phyloP scores from a whole-genome alignment of 37 sponge, comb jelly and placozoan genomes.

The Crambe crambe region DNA sequence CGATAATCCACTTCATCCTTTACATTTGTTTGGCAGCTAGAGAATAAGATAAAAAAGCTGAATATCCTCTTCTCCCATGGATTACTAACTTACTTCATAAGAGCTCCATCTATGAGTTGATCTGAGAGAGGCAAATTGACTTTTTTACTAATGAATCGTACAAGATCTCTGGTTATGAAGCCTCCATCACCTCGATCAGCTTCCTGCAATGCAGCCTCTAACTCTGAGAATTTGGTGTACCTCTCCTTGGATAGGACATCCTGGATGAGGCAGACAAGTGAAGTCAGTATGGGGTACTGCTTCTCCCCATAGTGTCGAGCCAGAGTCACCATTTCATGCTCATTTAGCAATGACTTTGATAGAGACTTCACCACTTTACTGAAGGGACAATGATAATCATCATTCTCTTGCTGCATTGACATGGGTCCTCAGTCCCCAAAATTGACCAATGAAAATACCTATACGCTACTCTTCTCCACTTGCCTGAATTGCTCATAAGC shows the following conservation, averaged over 20 bases:
- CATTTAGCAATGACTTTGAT: constrained; percentile 67
- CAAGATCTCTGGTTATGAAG: constrained; percentile 27
- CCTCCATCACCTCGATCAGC: constrained; percentile 41
- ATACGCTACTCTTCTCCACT: too few relatives aligned
- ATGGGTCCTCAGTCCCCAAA: background rate
- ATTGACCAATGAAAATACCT: background rate
- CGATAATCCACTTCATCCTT: constrained; percentile 54
- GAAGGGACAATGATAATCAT: too few relatives aligned
- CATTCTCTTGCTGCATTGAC: too few relatives aligned
- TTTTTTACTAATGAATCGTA: constrained; percentile 37
- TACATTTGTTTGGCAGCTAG: constrained; percentile 43
- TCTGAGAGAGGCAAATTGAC: constrained; percentile 60
- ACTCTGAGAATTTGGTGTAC: constrained; percentile 43
- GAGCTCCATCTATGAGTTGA: constrained; percentile 71
- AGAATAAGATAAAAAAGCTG: background rate
- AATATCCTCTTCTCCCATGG: too few relatives aligned
- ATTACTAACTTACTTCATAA: constrained; percentile 73
- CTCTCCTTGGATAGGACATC: constrained; percentile 55
- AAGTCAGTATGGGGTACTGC: constrained; percentile 46
- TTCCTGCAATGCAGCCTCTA: constrained; percentile 4
- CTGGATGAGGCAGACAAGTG: constrained; percentile 56
- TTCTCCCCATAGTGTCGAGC: constrained; percentile 79
- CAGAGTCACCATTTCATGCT: constrained; percentile 90
- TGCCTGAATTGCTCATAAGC: constrained; percentile 59
- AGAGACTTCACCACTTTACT: constrained; percentile 52